A percentile compares a stretch with the other conserved stretches of the same genome.
Evolutionary conservation across 2,888 invertebrate species (phyloP).

Genomic region (Cosmia trapezina): DNA sequence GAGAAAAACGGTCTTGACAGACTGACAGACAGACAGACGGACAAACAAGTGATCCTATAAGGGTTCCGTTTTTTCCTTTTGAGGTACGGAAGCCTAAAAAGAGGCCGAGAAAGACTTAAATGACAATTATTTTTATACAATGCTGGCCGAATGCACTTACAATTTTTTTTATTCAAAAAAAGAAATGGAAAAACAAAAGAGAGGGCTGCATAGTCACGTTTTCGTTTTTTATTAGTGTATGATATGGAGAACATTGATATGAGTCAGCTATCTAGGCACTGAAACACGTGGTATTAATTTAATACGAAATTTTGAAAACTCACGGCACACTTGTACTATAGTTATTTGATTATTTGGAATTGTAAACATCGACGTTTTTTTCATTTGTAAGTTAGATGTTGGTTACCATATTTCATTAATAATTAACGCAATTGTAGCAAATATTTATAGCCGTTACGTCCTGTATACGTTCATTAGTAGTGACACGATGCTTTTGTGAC

Average conservation of each 20-base stretch:
- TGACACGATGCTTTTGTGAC: conserved; percentile 46
- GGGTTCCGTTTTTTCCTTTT: no score
- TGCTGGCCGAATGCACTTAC: background rate
- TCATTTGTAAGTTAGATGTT: background rate
- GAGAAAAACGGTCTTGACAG: no score
- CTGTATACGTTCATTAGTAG: conserved; percentile 35
- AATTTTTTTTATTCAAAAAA: background rate
- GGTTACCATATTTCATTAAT: background rate
- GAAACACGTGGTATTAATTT: background rate
- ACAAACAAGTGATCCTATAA: no score
- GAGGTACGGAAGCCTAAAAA: no score
- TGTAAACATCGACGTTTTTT: background rate
- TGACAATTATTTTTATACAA: background rate
- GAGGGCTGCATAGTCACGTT: background rate
- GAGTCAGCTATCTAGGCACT: background rate
- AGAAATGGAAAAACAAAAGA: background rate
- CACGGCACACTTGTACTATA: no score
- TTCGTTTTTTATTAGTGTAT: no score
- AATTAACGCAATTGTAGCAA: background rate
- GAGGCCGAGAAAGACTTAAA: background rate
- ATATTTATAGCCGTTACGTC: conserved; percentile 44
- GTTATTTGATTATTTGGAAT: no score
- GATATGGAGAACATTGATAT: no score
- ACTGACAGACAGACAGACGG: no score
- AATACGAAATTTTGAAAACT: background rate